Evolutionary conservation across 2,888 invertebrate genomes (phyloP).

Genomic region (Apeira syringaria): DNA sequence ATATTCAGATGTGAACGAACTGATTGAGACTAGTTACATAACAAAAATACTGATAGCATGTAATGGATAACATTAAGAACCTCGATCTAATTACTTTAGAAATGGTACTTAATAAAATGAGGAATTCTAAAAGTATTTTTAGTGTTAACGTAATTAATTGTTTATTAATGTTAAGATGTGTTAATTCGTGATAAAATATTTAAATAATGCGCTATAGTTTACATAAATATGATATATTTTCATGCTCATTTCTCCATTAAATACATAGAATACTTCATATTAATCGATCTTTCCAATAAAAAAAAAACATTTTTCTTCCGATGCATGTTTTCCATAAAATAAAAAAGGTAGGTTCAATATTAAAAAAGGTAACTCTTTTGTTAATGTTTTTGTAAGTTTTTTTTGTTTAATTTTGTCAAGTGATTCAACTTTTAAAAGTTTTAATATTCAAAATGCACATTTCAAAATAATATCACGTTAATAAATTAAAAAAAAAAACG

Average conservation of each 20-base stretch:
- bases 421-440: constrained; percentile 33
- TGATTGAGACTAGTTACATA: constrained; percentile 42
- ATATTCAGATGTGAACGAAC: constrained; percentile 31
- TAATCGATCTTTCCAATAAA: no score
- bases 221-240: constrained; percentile 40
- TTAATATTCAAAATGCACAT: constrained; percentile 46
- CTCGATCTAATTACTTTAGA: constrained; percentile 47
- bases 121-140: constrained; percentile 69
- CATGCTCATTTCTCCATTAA: constrained; percentile 9
- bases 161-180: constrained; percentile 69
- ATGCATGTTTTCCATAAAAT: no score
- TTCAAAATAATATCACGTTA: constrained; percentile 46
- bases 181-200: constrained; percentile 72
- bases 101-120: constrained; percentile 50
- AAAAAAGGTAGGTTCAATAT: no score
- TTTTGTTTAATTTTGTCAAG: no score
- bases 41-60: constrained; percentile 44
- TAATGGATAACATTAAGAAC: constrained; percentile 42
- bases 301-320: background rate
- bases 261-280: background rate
- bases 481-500: constrained; percentile 27
- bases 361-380: no score
- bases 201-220: constrained; percentile 52
- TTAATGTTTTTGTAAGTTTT: no score
- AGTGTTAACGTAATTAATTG: constrained; percentile 66